Evolutionary conservation across 2,888 invertebrate genomes (phyloP).

Genomic region (Brenthis hecate): DNA sequence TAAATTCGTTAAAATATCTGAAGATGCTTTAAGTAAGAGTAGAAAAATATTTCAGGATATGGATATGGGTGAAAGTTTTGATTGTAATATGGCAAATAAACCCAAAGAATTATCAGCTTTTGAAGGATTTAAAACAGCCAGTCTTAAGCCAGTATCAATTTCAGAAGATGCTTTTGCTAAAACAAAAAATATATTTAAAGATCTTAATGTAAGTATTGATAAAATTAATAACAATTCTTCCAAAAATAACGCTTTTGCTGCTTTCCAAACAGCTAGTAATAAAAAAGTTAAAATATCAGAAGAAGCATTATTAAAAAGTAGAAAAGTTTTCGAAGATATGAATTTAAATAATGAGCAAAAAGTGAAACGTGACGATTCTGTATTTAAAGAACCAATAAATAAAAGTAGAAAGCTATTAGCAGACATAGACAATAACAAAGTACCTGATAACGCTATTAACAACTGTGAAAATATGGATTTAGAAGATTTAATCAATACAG

Average conservation of each 20-base stretch:
- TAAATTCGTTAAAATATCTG: slow-evolving; percentile 44
- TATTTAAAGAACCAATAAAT: slow-evolving; percentile 2
- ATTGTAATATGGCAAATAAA: too few relatives aligned
- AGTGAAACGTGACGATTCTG: not conserved
- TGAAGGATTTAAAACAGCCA: slow-evolving; percentile 52
- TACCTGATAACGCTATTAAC: slow-evolving; percentile 11
- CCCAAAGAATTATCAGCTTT: slow-evolving; percentile 15
- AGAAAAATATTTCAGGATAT: slow-evolving; percentile 49
- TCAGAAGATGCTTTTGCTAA: slow-evolving; percentile 51
- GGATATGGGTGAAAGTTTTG: slow-evolving; percentile 22
- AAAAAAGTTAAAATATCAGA: slow-evolving; percentile 54
- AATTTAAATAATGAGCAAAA: slow-evolving; percentile 23
- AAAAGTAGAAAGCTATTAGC: not conserved
- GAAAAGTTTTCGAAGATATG: slow-evolving; percentile 55
- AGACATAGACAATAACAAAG: not conserved
- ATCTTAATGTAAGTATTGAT: slow-evolving; percentile 35
- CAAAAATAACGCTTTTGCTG: slow-evolving; percentile 21
- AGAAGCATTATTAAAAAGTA: slow-evolving; percentile 57
- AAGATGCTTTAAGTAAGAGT: slow-evolving; percentile 50
- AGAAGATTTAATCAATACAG: slow-evolving; percentile 58
- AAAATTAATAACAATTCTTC: not conserved
- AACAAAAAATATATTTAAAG: slow-evolving; percentile 51
- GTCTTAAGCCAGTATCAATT: slow-evolving; percentile 49
- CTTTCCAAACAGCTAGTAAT: slow-evolving; percentile 60
- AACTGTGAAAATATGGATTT: slow-evolving; percentile 8